Conservation (phyloP, 2,113 vertebrate genomes). For the Holacanthus passer region DNA sequence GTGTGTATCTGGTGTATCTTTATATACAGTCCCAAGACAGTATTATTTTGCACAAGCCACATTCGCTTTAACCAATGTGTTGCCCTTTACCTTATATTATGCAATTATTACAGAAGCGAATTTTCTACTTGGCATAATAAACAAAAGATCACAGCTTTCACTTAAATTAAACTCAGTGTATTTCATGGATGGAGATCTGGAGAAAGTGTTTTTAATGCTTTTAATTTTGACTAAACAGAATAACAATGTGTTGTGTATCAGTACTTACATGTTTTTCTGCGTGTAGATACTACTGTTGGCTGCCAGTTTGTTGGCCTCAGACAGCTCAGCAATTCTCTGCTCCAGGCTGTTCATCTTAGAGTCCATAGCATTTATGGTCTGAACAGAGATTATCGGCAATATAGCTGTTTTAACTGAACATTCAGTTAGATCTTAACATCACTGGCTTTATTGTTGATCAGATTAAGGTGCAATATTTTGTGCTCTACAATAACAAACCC, state of each 20-base stretch:
- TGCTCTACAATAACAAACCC: conserved; percentile 22
- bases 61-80: neutral
- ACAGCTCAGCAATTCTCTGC: conserved; percentile 96
- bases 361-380: conserved; percentile 99
- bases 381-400: conserved; percentile 8
- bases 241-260: neutral
- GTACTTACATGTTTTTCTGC: conserved; percentile 98
- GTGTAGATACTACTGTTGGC: conserved; percentile 99
- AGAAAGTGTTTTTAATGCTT: neutral
- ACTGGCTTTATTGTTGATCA: neutral
- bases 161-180: neutral
- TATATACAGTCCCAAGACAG: neutral
- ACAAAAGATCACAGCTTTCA: neutral
- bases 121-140: neutral
- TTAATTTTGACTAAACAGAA: neutral
- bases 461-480: conserved; percentile 9
- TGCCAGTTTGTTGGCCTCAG: conserved; percentile 98
- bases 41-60: neutral
- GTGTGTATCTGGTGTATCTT: too few species aligned
- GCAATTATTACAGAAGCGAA: neutral
- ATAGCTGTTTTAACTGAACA: conserved; percentile 2
- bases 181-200: neutral
- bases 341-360: conserved; percentile 98
- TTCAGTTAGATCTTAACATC: conserved; percentile 11
- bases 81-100: neutral